Percentiles rank a stretch among this genome's conserved stretches.
These are phyloP conservation scores for Oscheius sp. DNA, from an alignment of 2,888 invertebrate genomes.

Conservation along the genomic window DNA sequence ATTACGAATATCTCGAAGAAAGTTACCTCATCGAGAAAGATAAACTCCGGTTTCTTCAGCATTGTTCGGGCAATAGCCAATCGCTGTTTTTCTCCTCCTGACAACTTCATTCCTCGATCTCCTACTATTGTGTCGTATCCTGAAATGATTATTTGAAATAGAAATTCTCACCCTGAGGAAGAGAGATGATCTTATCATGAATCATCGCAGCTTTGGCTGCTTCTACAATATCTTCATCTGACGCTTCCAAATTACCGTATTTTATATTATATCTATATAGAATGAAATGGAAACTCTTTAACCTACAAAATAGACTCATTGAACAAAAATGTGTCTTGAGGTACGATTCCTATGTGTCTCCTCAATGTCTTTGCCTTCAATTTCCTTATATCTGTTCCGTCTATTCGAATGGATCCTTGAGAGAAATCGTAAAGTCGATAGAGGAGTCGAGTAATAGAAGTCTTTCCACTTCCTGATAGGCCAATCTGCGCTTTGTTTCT, in stretches of 20 bases:
- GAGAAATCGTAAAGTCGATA: slow-evolving; percentile 74
- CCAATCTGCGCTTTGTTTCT: slow-evolving; percentile 70
- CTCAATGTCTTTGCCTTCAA: slow-evolving; percentile 72
- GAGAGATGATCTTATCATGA: slow-evolving; percentile 86
- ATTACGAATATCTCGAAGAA: background rate
- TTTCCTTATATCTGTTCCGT: slow-evolving; percentile 52
- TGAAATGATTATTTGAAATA: slow-evolving; percentile 36
- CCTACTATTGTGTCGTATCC: slow-evolving; percentile 78
- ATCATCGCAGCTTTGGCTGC: slow-evolving; percentile 93
- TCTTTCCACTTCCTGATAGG: slow-evolving; percentile 73
- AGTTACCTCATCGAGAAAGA: slow-evolving; percentile 86
- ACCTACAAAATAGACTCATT: slow-evolving; percentile 67
- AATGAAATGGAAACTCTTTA: too few relatives aligned
- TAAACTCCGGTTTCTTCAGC: slow-evolving; percentile 87
- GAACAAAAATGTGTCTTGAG: slow-evolving; percentile 72
- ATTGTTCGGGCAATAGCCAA: slow-evolving; percentile 95
- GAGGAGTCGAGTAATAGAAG: slow-evolving; percentile 73
- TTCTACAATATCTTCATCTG: slow-evolving; percentile 83
- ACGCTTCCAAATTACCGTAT: slow-evolving; percentile 84
- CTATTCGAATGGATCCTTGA: slow-evolving; percentile 54
- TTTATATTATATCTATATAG: slow-evolving; percentile 88
- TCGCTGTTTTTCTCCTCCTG: slow-evolving; percentile 96
- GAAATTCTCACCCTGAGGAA: slow-evolving; percentile 78
- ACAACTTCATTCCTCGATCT: slow-evolving; percentile 90
- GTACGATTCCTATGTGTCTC: slow-evolving; percentile 74